phyloP scores from a whole-genome alignment of 64 coral and sea anemone species.

The Stichodactyla mertensii region DNA sequence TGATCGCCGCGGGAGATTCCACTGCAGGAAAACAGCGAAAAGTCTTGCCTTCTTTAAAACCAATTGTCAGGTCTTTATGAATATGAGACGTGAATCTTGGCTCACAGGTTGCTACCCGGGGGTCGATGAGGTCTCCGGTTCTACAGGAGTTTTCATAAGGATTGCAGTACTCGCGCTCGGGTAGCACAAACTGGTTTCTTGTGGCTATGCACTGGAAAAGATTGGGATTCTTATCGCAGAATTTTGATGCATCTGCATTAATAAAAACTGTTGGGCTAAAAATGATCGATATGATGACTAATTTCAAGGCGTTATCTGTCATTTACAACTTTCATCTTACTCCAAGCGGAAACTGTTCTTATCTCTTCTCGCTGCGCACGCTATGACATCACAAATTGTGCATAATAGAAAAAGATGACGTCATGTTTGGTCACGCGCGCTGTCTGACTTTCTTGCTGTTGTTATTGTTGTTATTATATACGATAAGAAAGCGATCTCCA shows the following conservation, averaged over 20 bases:
- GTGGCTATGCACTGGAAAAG: constrained; percentile 84
- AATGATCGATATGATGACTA: neutral
- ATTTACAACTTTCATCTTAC: neutral
- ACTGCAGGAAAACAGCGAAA: constrained; percentile 30
- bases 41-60: constrained; percentile 14
- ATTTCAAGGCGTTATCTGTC: neutral
- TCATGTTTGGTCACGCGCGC: neutral
- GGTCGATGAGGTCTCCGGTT: constrained; percentile 75
- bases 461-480: too few species aligned
- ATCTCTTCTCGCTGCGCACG: neutral
- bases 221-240: constrained; percentile 64
- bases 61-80: constrained; percentile 26
- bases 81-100: constrained; percentile 28
- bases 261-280: neutral
- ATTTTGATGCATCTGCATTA: constrained; percentile 11
- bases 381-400: neutral
- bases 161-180: constrained; percentile 65
- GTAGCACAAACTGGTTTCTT: constrained; percentile 74
- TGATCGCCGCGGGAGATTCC: neutral
- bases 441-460: too few species aligned
- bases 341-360: too few species aligned
- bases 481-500: too few species aligned
- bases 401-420: neutral
- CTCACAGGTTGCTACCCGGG: constrained; percentile 57
- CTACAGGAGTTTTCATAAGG: constrained; percentile 58